Base-by-base conservation (phyloP, 2,888 invertebrate species). In the Ecdyonurus torrentis region DNA sequence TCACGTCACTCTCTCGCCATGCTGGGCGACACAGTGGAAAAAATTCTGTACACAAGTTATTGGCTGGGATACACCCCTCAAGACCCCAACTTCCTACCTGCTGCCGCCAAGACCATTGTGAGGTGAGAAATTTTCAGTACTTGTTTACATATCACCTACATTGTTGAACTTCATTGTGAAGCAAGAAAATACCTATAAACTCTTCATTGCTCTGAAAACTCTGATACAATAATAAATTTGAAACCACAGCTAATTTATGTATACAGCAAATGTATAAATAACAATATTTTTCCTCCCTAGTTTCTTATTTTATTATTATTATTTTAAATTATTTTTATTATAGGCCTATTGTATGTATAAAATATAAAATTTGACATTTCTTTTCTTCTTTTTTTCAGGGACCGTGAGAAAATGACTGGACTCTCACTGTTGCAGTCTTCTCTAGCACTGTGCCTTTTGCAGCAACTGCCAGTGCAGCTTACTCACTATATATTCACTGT, bases 401-500 rank as follows among this genome's bases (percentile, higher is more conserved):
- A 83, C 70, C 78, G 78, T 68, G 75, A 79, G 62, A 72, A 77
- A 59, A 73, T 83, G 71, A 77, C 75, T 60, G 78, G 80, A 2
- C 70, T 82, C 24, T 71, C 77, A 1, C 72, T 82, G 60, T 71
- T 83, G 7, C 79, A 82, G 67, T 72, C 77, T 15, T 77, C 78
- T 58, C 68, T 83, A 20, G 75, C 81, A 0, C 69, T 83, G 15
- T 77, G 79, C 65, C 82, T 74, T 70, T 82, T 78, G 67, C 76
- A 80, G 66, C 69, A 72, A 18, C 72, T 83, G 58, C 77, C 81
- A 0, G 73, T 74, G 60, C 72, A 75, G 23, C 72, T 83, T 15
- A 74, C 82, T 23, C 76, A 79, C 67, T 74, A 76, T 67, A 78
- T 83, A 58, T 84, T 83, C 70, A 80, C 79, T 66, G 77, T 81